Evolutionary conservation across 2,888 invertebrate species (phyloP), one percentile per base, ranked within the genome.

Genomic region (Halocaridina rubra): DNA sequence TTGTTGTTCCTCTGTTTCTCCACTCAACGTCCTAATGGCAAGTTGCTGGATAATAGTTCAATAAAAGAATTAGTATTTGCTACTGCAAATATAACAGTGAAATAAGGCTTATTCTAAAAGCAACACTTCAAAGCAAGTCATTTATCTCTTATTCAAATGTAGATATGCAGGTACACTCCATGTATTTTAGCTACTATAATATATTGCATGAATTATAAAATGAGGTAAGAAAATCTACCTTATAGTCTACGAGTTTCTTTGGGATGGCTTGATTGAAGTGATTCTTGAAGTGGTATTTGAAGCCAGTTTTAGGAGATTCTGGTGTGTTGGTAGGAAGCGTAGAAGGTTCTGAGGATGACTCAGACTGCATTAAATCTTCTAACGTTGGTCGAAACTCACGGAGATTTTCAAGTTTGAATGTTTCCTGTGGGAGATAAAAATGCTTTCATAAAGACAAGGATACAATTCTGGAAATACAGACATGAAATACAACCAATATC

Each of bases 261-360:
- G 85, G 85, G 10, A 88, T 30, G 2, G 88, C 82, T 19, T 85
- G 88, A 39, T 88, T 88, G 53, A 88, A 69, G 46, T 74, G 32
- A 5, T 81, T 77, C 30, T 75, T 82, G 64, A 86, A 76, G 33
- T 85, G 80, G 57, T 67, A 80, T 27, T 84, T 72, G 19, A 84
- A 80, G 57, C 86, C 86, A 57, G 82, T 84, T 67, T 82, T 85
- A 10, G 88, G 88, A 16, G 86, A 86, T 4, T 85, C 85, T 16
- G 88, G 88, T 2, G 88, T 88, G 79, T 88, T 80, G 8, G 88
- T 86, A 46, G 88, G 88, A 10, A 88, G 88, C 3, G 88, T 88
- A 5, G 88, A 86, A 24, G 85, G 86, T 32, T 86, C 86, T n/a
- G 86, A 81, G 19, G 82, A 85, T 5, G 80, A 81, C 22, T 88